phyloP scores from a whole-genome alignment of 2,888 invertebrate species.

The Lasioglossum leucozonium region DNA sequence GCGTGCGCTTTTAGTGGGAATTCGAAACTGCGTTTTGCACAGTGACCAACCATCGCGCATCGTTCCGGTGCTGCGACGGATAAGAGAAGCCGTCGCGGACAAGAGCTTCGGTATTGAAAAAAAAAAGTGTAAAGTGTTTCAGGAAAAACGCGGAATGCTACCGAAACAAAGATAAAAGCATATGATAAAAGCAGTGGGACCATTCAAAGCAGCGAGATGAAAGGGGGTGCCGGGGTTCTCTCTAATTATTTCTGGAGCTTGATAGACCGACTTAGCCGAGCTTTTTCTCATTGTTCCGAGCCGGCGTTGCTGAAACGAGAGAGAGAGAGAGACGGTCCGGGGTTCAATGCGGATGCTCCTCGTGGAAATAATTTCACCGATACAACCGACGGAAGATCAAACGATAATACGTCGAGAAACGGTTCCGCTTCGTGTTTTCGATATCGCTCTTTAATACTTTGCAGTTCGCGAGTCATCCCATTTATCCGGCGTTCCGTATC shows the following conservation, averaged over 20 bases:
- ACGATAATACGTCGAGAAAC: background rate
- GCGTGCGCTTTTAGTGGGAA: background rate
- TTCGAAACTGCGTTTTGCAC: background rate
- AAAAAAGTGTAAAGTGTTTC: background rate
- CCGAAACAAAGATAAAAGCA: conserved; percentile 9
- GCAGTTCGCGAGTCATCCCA: background rate
- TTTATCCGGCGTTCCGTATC: background rate
- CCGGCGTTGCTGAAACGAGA: conserved; percentile 2
- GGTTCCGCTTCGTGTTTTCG: background rate
- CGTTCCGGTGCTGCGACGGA: background rate
- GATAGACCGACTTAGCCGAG: conserved; percentile 13
- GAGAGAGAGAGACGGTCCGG: background rate
- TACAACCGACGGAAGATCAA: conserved; percentile 7
- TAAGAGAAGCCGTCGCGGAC: background rate
- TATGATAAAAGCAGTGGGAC: too few species aligned
- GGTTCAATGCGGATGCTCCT: background rate
- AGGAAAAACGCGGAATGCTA: background rate
- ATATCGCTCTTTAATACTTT: background rate
- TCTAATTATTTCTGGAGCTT: conserved; percentile 12
- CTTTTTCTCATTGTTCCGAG: background rate
- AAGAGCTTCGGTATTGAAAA: background rate
- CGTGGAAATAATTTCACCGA: conserved; percentile 1
- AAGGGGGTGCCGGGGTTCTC: background rate
- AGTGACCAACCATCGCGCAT: background rate
- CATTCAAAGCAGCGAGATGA: conserved; percentile 4